Percentiles rank a stretch among this genome's conserved stretches.
These are phyloP conservation scores for Sinhomidia bicolor DNA, from an alignment of 2,888 invertebrate species.

Conservation along the genomic window DNA sequence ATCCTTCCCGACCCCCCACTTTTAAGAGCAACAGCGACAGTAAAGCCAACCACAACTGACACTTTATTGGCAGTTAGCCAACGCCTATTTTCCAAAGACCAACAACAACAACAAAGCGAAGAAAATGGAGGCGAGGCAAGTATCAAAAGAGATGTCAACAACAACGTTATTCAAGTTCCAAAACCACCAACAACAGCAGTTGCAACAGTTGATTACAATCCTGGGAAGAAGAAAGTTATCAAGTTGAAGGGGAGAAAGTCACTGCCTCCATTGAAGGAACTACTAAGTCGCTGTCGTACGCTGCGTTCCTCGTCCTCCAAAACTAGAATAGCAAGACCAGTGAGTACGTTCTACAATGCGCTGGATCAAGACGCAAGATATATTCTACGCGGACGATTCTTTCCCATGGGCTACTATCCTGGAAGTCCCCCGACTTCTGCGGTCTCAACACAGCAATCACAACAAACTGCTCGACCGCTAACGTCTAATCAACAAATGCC, in stretches of 20 bases:
- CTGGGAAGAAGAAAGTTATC: too few relatives aligned
- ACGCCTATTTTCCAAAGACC: not conserved
- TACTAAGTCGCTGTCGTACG: not conserved
- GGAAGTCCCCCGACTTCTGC: not conserved
- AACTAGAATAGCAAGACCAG: not conserved
- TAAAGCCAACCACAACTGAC: not conserved
- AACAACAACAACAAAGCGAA: too few relatives aligned
- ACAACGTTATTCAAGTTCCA: too few relatives aligned
- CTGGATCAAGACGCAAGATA: conserved; percentile 25
- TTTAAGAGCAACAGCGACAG: too few relatives aligned
- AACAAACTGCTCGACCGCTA: not conserved
- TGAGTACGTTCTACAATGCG: not conserved
- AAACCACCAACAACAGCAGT: too few relatives aligned
- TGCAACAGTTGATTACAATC: too few relatives aligned
- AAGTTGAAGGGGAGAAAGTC: too few relatives aligned
- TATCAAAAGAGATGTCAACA: too few relatives aligned
- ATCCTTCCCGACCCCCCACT: not conserved
- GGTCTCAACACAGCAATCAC: not conserved
- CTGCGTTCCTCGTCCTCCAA: too few relatives aligned
- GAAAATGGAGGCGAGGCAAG: not conserved
- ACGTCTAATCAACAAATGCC: not conserved
- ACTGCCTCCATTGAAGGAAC: not conserved
- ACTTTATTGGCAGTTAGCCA: not conserved
- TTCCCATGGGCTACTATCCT: conserved; percentile 9
- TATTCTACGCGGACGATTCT: conserved; percentile 43